Base-by-base conservation (phyloP, 2,797 vertebrate genomes). In the Amblyraja radiata region DNA sequence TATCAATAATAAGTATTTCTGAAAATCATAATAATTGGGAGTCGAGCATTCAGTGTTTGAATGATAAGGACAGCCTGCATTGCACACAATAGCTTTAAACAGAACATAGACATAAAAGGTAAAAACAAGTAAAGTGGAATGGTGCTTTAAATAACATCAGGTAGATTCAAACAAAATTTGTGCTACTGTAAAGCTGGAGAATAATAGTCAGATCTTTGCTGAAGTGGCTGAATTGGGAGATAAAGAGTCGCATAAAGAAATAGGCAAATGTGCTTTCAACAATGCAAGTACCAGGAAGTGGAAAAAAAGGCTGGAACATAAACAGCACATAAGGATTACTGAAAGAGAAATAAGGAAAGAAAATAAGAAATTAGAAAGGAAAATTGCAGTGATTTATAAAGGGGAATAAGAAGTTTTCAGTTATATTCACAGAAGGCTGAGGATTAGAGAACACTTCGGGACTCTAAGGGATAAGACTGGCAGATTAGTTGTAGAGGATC, bases 331-430 rank as follows among this genome's bases (percentile, higher is more conserved):
- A 76, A 76, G 23, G 90, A 91, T 91, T 91, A 92, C 90, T 76
- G 39, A 92, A 28, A 76, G 73, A 54, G 23, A 92, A 92, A 58
- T 92, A 68, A n/a, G 90, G 21, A 76, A 92, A 92, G 36, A 74
- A 92, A 92, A 92, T 76, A 92, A 74, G 71, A 92, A 92, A 92
- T 92, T 92, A 92, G 71, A 92, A 92, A 92, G 90, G 71, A 92
- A 92, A 92, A 92, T 92, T 92, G 90, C 71, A 74, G 25, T 92
- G 90, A 71, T 73, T 68, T 74, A 73, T 92, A 39, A 92, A 92
- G 90, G 90, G 90, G 90, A 92, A 92, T 92, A 92, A 92, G 90
- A 76, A 76, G 90, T 92, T 92, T 92, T 92, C 90, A 92, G 90
- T 92, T 76, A 92, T 76, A 71, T 76, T 92, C 90, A 92, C 46